Base-by-base conservation (phyloP, 2,113 vertebrate species). In the Nibea albiflora region DNA sequence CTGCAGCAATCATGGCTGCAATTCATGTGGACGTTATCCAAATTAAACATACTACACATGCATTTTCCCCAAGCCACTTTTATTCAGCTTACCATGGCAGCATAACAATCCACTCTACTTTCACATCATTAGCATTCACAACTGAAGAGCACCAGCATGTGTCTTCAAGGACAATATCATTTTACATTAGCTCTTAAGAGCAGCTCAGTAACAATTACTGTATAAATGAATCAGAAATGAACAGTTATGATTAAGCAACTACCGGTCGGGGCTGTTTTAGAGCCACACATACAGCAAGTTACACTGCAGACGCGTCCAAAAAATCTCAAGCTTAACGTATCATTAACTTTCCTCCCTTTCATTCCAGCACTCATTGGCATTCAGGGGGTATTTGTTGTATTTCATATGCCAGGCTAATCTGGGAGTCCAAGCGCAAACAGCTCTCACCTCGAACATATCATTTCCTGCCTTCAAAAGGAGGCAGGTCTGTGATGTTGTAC, bases 111-210 rank as follows among this genome's bases (percentile, higher is more conserved):
- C 22, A 53, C 20, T 26, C 72, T 9, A 56, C 67, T 56, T 71
- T 56, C 61, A 50, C 26, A 56, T 56, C 26, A 71, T 67, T 67
- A 56, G 26, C 54, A 68, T 66, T 56, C 24, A 71, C 16, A 56
- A 35, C 26, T 58, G 39, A 39, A 39, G 11, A 35, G 2, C 19
- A 4, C 44, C 57, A 14, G 22, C 12, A 10, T 12, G 17, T 67
- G 62, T n/a, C n/a, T 17, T 46, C 22, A 60, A 61, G 63, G 71
- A 31, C 28, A 20, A 16, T 39, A 20, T 16, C 11, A 31, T 22
- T 17, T 44, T 24, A 47, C 39, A 46, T 11, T 5, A 28, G 17
- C 15, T 63, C 49, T 19, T 35, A 53, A 62, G 31, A 16, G 19
- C 24, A 52, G 24, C 42, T 22, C 1, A 57, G n/a, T 35, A 35